These are phyloP conservation scores for Orchesellides sinensis DNA, from an alignment of 2,888 invertebrate species.

Conservation along the genomic window DNA sequence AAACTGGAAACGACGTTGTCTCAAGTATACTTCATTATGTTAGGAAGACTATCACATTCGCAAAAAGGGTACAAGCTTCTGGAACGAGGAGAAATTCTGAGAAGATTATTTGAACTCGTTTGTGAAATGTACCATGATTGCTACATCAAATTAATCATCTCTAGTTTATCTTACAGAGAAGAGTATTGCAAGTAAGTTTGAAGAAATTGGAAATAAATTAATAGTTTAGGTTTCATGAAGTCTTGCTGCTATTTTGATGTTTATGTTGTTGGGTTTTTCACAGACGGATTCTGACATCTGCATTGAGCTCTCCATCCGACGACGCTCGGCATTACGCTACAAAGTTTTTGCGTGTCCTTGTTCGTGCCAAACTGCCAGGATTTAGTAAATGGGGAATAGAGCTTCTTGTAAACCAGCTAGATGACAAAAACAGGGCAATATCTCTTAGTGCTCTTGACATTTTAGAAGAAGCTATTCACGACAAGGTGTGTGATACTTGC, in stretches of 20 bases:
- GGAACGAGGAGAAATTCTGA: constrained; percentile 82
- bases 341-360: constrained; percentile 90
- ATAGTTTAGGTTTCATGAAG: neutral
- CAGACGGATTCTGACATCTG: constrained; percentile 80
- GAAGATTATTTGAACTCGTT: constrained; percentile 68
- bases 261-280: too few relatives aligned
- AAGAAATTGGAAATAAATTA: too few relatives aligned
- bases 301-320: constrained; percentile 79
- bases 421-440: constrained; percentile 89
- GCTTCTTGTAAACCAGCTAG: constrained; percentile 89
- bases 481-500: constrained; percentile 81
- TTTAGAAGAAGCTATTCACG: constrained; percentile 95
- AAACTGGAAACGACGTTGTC: constrained; percentile 93
- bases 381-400: constrained; percentile 91
- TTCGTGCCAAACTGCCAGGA: constrained; percentile 85
- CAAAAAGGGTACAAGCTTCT: constrained; percentile 82
- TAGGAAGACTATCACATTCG: constrained; percentile 85
- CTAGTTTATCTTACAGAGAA: constrained; percentile 90
- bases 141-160: constrained; percentile 95
- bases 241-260: too few relatives aligned
- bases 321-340: constrained; percentile 89
- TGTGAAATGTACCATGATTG: constrained; percentile 89
- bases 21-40: constrained; percentile 95
- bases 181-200: constrained; percentile 71
- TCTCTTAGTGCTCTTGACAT: constrained; percentile 88